Conservation (phyloP, 2,113 vertebrate species). For the Salvelinus sp. region DNA sequence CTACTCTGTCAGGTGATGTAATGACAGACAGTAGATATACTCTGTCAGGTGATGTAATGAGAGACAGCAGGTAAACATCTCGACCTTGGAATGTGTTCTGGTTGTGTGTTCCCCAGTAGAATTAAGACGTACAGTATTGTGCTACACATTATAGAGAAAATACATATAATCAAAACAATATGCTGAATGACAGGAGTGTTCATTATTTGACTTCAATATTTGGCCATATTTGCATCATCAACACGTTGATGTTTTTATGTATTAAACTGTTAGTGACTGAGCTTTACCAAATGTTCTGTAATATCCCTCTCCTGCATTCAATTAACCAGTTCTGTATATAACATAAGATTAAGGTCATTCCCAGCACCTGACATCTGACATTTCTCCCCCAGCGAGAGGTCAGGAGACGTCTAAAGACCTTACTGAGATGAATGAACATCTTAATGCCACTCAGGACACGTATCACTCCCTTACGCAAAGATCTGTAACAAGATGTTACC, state of each 20-base stretch:
- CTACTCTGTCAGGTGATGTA: too few species aligned
- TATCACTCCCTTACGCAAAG: conserved; percentile 2
- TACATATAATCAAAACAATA: too few species aligned
- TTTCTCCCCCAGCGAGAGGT: conserved; percentile 50
- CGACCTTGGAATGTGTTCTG: not conserved
- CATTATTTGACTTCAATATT: too few species aligned
- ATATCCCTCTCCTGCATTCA: conserved; percentile 6
- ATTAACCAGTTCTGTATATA: conserved; percentile 39
- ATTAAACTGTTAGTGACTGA: too few species aligned
- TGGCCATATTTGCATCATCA: too few species aligned
- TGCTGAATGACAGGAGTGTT: too few species aligned
- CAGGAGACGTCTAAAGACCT: conserved; percentile 42
- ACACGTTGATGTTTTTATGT: too few species aligned
- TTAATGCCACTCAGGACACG: conserved; percentile 29
- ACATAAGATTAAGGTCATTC: conserved; percentile 38
- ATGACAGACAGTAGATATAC: too few species aligned
- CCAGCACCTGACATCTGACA: conserved; percentile 47
- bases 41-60: not conserved
- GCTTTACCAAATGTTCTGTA: too few species aligned
- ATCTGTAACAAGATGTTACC: too few species aligned
- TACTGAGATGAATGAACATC: conserved; percentile 54
- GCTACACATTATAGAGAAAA: too few species aligned
- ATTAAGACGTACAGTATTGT: too few species aligned
- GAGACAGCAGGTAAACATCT: not conserved
- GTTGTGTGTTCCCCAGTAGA: not conserved